Evolutionary conservation across 2,888 invertebrate genomes (phyloP).

Genomic region (Beris morrisii): DNA sequence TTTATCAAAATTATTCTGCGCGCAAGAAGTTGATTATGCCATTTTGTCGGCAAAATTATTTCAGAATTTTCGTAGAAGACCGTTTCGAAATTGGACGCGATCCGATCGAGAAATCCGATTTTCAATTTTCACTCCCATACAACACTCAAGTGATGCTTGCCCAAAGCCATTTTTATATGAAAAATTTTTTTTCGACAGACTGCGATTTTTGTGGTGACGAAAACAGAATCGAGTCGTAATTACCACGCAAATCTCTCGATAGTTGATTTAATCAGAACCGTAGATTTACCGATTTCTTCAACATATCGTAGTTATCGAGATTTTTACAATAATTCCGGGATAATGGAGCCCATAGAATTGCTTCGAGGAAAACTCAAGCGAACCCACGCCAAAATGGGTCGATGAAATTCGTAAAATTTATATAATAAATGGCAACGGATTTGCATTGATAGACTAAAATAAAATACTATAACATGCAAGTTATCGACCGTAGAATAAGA

Average conservation of each 20-base stretch:
- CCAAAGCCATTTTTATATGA: slow-evolving; percentile 39
- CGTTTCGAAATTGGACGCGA: slow-evolving; percentile 31
- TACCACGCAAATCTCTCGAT: slow-evolving; percentile 15
- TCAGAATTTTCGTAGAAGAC: slow-evolving; percentile 39
- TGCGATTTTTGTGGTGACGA: slow-evolving; percentile 39
- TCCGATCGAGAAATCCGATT: slow-evolving; percentile 31
- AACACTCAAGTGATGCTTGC: slow-evolving; percentile 38
- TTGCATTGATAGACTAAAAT: slow-evolving; percentile 42
- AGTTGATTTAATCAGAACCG: slow-evolving; percentile 2
- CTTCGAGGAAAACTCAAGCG: slow-evolving; percentile 34
- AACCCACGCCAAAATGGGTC: slow-evolving; percentile 49
- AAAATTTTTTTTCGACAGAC: slow-evolving; percentile 27
- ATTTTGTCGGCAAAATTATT: slow-evolving; percentile 37
- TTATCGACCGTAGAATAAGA: slow-evolving; percentile 47
- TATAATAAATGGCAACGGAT: slow-evolving; percentile 49
- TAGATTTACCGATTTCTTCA: slow-evolving; percentile 24
- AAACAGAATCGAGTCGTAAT: slow-evolving; percentile 39
- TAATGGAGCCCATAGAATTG: slow-evolving; percentile 34
- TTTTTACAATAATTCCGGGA: slow-evolving; percentile 9
- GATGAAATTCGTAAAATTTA: slow-evolving; percentile 48
- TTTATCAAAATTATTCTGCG: slow-evolving; percentile 30
- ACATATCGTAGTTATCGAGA: slow-evolving; percentile 18
- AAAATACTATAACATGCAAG: slow-evolving; percentile 42
- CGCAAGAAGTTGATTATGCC: slow-evolving; percentile 32
- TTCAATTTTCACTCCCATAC: slow-evolving; percentile 35